phyloP scores from a whole-genome alignment of 2,888 invertebrate genomes.

The Vesta saturnalis region DNA sequence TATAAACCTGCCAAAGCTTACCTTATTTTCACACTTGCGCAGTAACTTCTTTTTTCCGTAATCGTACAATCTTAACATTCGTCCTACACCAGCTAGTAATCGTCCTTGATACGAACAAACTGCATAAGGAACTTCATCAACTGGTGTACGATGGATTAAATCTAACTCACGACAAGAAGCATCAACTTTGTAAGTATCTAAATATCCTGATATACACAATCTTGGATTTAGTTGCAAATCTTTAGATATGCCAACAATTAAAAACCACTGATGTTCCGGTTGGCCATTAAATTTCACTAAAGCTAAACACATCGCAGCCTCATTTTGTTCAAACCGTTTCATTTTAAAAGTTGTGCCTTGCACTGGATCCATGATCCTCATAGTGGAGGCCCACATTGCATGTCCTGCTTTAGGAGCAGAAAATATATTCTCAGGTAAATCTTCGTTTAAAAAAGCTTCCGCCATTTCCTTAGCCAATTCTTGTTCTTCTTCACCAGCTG shows the following conservation, averaged over 20 bases:
- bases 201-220: constrained; percentile 81
- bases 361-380: constrained; percentile 88
- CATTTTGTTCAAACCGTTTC: constrained; percentile 92
- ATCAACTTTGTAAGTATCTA: constrained; percentile 87
- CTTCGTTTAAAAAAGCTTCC: constrained; percentile 93
- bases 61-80: constrained; percentile 92
- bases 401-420: constrained; percentile 95
- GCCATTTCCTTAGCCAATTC: constrained; percentile 98
- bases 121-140: constrained; percentile 90
- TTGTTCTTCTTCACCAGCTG: constrained; percentile 95
- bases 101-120: constrained; percentile 92
- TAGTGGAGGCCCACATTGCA: constrained; percentile 95
- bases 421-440: constrained; percentile 92
- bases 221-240: constrained; percentile 91
- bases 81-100: constrained; percentile 91
- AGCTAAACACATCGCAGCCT: constrained; percentile 91
- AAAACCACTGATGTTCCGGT: constrained; percentile 63
- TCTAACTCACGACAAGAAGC: constrained; percentile 86
- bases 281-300: constrained; percentile 65
- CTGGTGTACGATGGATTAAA: constrained; percentile 90
- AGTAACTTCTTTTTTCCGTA: constrained; percentile 96
- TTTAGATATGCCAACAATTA: constrained; percentile 92
- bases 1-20: constrained; percentile 45
- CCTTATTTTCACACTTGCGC: constrained; percentile 97
- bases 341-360: constrained; percentile 80